A percentile compares a stretch with the other conserved stretches of the same genome.
These are phyloP conservation scores for Edolisoma coerulescens DNA, from an alignment of 2,113 vertebrate genomes.

Conservation along the genomic window DNA sequence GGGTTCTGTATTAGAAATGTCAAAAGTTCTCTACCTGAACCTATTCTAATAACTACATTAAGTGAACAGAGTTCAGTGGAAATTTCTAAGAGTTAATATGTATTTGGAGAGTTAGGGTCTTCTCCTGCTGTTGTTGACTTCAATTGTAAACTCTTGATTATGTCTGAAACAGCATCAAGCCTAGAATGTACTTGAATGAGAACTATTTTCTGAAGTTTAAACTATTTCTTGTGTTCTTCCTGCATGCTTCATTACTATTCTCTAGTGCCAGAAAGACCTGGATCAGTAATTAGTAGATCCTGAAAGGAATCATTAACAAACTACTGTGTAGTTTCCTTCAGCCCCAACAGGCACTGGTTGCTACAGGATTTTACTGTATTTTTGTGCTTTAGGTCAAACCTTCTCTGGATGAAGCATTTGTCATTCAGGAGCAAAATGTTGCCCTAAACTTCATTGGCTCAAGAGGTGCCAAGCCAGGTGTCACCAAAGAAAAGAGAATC, in stretches of 20 bases:
- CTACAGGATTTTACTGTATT: not conserved
- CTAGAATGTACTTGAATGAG: not conserved
- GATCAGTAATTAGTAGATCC: not conserved
- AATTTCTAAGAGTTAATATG: not conserved
- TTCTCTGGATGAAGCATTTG: slow-evolving; percentile 96
- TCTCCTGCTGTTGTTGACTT: not conserved
- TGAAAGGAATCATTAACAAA: not conserved
- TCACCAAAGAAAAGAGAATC: slow-evolving; percentile 96
- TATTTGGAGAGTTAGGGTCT: not conserved
- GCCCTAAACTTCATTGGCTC: slow-evolving; percentile 98
- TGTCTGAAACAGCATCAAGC: not conserved
- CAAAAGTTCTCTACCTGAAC: not conserved
- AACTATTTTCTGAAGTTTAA: not conserved
- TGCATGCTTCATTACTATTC: not conserved
- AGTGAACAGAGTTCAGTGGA: not conserved
- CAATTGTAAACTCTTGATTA: not conserved
- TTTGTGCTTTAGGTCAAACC: slow-evolving; percentile 84
- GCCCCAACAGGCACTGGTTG: not conserved
- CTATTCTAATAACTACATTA: not conserved
- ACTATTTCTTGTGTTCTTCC: not conserved
- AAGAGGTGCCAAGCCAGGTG: slow-evolving; percentile 96
- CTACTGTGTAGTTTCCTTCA: not conserved
- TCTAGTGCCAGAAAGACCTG: not conserved
- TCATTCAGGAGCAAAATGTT: slow-evolving; percentile 98
- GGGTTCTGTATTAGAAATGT: not conserved